Base-by-base conservation (phyloP, 2,113 vertebrate genomes). In the Psittacula cyanocephala region DNA sequence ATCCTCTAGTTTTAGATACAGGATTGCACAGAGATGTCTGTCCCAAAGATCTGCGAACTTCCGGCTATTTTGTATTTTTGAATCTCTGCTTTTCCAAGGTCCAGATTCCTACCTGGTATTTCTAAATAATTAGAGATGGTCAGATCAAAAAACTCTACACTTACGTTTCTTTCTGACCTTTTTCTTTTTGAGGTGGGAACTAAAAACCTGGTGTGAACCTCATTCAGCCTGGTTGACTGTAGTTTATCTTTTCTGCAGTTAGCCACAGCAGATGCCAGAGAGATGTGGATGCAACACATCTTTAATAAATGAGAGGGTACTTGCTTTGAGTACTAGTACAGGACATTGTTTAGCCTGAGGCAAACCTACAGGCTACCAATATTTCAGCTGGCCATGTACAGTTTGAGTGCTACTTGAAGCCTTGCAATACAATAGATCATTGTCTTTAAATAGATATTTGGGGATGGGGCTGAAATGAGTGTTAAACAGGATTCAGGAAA, bases 261-360 rank as follows among this genome's bases (percentile, higher is more conserved):
- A 70, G 68, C 75, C 46, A 52, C 24, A 82, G 64, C 44, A 81
- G 69, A 77, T 94, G 72, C 59, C 10, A 11, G 65, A 77, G 69
- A 10, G 67, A 49, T 11, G 52, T 46, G 81, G 84, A 57, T 68
- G 84, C 71, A 76, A 43, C 24, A 10, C 70, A 85, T 92, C 46
- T 96, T 95, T 94, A 96, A 96, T 94, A 85, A 96, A 95, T 89
- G 85, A 95, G 76, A 74, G 80, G 47, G 62, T 59, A 52, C 63
- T 92, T 90, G 53, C 71, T 97, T 96, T 93, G 92, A 96, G 85
- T 96, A 46, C 57, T 85, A 41, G 31, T 76, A 80, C 67, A 82
- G 59, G 86, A 82, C 76, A 93, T 95, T 33, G 53, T 84, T 94
- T 96, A 91, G 94, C 94, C 95, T 83, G 76, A 96, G 97, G 96